A percentile compares a stretch with the other conserved stretches of the same genome.
Conservation (phyloP, 64 coral and sea anemone species). For the Orbicella faveolata region DNA sequence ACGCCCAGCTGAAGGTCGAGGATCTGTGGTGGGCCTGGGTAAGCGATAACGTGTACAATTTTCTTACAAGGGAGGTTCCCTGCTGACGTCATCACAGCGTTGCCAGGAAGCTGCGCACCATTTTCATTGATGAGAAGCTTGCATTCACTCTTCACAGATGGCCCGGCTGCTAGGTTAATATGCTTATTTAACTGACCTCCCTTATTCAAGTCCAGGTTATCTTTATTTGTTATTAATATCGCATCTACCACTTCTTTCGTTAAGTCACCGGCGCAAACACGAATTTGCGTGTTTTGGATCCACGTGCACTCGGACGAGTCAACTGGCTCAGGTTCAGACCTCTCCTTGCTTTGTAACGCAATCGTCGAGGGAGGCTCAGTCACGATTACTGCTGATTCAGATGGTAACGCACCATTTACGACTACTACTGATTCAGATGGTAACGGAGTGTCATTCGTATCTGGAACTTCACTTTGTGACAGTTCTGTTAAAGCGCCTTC, state of each 20-base stretch:
- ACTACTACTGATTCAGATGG: no score
- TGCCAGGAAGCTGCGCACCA: constrained; percentile 6
- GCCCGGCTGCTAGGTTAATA: not conserved
- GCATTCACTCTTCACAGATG: not conserved
- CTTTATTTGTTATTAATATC: constrained; percentile 1
- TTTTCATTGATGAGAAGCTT: not conserved
- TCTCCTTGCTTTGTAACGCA: not conserved
- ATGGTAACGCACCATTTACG: no score
- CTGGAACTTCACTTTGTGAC: not conserved
- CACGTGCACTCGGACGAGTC: not conserved
- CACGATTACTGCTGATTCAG: no score
- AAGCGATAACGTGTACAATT: constrained; percentile 13
- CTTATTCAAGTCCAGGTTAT: not conserved
- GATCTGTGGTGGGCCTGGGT: constrained; percentile 16
- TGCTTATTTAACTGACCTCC: not conserved
- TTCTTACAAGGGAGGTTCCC: constrained; percentile 19
- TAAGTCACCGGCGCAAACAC: not conserved
- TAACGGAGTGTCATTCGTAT: no score
- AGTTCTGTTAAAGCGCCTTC: not conserved
- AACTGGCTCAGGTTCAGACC: not conserved
- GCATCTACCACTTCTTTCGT: not conserved
- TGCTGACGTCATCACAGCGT: not conserved
- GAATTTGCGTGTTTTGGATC: constrained; percentile 12
- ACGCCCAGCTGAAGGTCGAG: constrained; percentile 28
- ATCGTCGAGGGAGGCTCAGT: not conserved